Conservation (phyloP, 2,888 invertebrate species). For the Antheraea assamensis region DNA sequence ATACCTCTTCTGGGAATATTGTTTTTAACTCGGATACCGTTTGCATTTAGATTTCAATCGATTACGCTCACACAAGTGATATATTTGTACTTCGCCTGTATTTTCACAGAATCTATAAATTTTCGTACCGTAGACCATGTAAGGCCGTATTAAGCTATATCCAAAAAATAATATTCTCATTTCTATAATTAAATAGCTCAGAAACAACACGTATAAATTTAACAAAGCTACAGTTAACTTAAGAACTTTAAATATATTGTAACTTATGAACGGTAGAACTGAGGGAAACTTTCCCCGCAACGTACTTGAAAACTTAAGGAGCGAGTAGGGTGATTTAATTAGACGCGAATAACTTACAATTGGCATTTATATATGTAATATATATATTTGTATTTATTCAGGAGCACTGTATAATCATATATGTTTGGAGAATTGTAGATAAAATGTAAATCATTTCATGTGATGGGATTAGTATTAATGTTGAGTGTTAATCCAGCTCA, state of each 20-base stretch:
- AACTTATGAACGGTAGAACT: conserved; percentile 5
- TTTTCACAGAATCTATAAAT: background rate
- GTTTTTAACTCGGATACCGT: background rate
- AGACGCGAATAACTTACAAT: conserved; percentile 1
- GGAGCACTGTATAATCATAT: background rate
- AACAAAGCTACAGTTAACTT: background rate
- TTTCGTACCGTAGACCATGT: background rate
- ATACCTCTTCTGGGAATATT: too few species aligned
- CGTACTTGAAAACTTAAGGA: conserved; percentile 8
- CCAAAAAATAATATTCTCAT: background rate
- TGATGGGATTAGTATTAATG: background rate
- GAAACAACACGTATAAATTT: conserved; percentile 9
- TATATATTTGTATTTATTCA: background rate
- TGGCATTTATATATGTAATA: background rate
- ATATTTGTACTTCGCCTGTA: too few species aligned
- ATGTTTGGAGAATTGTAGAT: background rate
- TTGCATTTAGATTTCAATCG: background rate
- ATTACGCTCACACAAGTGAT: too few species aligned
- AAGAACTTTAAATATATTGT: conserved; percentile 3
- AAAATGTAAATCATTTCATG: too few species aligned
- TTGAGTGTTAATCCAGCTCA: background rate
- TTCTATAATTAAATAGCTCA: background rate
- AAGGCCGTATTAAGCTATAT: background rate
- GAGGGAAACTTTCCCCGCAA: background rate
- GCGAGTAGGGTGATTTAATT: background rate